Conservation (phyloP, 23 tunicate genomes). For the Corella eumyota region DNA sequence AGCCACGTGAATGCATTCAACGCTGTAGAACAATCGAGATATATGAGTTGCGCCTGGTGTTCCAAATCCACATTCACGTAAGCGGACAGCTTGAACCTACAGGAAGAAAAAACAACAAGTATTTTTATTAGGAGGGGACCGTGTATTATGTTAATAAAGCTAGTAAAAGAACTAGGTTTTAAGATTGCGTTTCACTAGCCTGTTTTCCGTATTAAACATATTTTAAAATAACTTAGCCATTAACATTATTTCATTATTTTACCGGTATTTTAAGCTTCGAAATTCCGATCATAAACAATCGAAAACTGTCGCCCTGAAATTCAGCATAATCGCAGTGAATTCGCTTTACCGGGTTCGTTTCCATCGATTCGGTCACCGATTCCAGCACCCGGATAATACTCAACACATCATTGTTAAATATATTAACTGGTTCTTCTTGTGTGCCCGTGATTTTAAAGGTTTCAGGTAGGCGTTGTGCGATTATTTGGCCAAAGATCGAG, state of each 20-base stretch:
- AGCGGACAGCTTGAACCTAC: slow-evolving; percentile 25
- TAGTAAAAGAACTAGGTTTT: too few relatives aligned
- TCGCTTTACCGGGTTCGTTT: slow-evolving; percentile 10
- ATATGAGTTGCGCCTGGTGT: slow-evolving; percentile 2
- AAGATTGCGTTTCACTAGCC: too few relatives aligned
- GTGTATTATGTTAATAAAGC: not conserved
- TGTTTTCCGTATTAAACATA: too few relatives aligned
- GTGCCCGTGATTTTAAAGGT: slow-evolving; percentile 11
- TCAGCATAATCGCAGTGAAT: slow-evolving; percentile 15
- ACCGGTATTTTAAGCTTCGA: slow-evolving; percentile 1
- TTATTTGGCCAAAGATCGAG: not conserved
- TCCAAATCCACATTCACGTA: slow-evolving; percentile 20
- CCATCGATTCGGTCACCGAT: slow-evolving; percentile 15
- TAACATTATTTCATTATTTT: not conserved
- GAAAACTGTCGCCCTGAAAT: slow-evolving; percentile 27
- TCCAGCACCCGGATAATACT: slow-evolving; percentile 16
- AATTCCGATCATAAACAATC: slow-evolving; percentile 8
- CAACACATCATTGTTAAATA: slow-evolving; percentile 22
- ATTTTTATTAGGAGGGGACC: too few relatives aligned
- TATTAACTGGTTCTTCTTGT: slow-evolving; percentile 1
- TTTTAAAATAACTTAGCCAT: too few relatives aligned
- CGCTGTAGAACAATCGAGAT: slow-evolving; percentile 11
- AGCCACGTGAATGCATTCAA: slow-evolving; percentile 27
- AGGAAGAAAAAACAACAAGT: not conserved
- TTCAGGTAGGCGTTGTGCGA: slow-evolving; percentile 16